phyloP scores from a whole-genome alignment of 2,797 vertebrate species.

The Helostoma temminkii region DNA sequence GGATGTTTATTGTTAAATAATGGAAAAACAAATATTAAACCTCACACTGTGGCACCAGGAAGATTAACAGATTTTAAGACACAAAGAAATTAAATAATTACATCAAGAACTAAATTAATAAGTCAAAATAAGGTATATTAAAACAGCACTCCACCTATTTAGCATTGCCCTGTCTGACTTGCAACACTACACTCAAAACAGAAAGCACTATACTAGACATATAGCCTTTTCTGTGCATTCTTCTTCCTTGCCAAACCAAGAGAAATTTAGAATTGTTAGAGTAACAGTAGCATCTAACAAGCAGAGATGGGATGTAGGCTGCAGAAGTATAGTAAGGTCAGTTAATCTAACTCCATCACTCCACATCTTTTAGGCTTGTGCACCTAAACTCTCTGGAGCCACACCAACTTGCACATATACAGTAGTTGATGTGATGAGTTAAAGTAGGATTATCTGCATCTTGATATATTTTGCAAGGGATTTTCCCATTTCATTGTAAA shows the following conservation, averaged over 20 bases:
- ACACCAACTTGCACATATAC: too few relatives aligned
- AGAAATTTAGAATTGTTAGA: too few relatives aligned
- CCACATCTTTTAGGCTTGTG: too few relatives aligned
- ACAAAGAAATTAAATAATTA: not conserved
- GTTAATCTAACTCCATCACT: too few relatives aligned
- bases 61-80: not conserved
- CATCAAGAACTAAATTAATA: not conserved
- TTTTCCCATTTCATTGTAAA: not conserved
- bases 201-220: not conserved
- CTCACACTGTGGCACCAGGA: not conserved
- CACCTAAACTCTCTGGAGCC: not conserved
- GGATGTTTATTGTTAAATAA: not conserved
- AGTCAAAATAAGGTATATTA: not conserved
- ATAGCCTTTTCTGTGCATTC: not conserved
- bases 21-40: not conserved
- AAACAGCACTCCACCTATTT: too few relatives aligned
- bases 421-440: not conserved
- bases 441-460: slow-evolving; percentile 2
- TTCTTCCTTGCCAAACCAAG: not conserved
- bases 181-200: not conserved
- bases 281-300: not conserved
- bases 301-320: too few relatives aligned
- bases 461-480: not conserved
- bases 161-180: not conserved
- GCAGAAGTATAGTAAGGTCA: too few relatives aligned